phyloP scores from a whole-genome alignment of 1,140 invertebrate species.

The Drosophila santomea region DNA sequence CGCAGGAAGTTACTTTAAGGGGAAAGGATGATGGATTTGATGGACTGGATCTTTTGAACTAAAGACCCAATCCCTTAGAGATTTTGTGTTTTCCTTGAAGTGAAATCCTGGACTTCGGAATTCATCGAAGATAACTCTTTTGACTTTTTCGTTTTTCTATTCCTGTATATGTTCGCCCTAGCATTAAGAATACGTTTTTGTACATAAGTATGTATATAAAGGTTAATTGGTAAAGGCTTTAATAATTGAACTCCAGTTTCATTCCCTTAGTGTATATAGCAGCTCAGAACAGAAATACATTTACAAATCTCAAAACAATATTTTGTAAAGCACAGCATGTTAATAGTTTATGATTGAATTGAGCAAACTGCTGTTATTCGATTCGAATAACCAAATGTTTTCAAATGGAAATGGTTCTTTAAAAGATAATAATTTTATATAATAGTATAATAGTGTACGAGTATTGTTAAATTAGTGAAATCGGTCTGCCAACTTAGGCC shows the following conservation, averaged over 20 bases:
- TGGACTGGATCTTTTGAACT: no score
- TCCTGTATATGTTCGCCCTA: conserved; percentile 32
- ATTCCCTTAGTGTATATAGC: conserved; percentile 1
- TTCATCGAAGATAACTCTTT: conserved; percentile 1
- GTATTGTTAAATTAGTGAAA: no score
- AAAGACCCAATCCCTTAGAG: no score
- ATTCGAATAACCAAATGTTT: no score
- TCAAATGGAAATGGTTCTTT: no score
- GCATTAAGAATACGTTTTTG: conserved; percentile 30
- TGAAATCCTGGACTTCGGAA: not conserved
- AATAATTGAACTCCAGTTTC: not conserved
- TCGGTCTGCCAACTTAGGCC: no score
- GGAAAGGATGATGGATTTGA: not conserved
- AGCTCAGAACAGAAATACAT: conserved; percentile 8
- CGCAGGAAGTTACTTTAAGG: not conserved
- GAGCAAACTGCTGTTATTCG: no score
- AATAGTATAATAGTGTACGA: no score
- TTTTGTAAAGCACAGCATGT: not conserved
- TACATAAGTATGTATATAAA: conserved; percentile 34
- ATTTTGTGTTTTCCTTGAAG: not conserved
- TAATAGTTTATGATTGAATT: no score
- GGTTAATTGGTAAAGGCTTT: conserved; percentile 11
- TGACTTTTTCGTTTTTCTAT: conserved; percentile 7
- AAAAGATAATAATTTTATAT: no score
- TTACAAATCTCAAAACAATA: not conserved